These are phyloP conservation scores for Aurelia aurita complex sp. Pacific DNA, from an alignment of 30 jellyfish, hydroid and myxozoan genomes.

Conservation along the genomic window DNA sequence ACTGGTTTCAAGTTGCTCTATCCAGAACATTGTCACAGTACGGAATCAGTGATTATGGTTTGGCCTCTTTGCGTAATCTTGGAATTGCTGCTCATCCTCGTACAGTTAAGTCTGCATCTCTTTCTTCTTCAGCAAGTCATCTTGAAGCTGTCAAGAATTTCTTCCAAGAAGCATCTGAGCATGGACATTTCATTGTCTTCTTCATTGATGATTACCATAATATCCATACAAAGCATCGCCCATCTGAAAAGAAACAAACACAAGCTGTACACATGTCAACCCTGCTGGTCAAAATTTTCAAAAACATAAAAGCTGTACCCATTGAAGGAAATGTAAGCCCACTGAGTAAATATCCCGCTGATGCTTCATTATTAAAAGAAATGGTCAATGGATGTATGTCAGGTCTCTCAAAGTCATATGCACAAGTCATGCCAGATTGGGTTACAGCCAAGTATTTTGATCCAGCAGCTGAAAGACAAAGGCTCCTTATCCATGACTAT, in stretches of 20 bases:
- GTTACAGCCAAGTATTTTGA: conserved; percentile 25
- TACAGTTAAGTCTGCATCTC: conserved; percentile 33
- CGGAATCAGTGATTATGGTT: conserved; percentile 24
- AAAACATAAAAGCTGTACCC: conserved; percentile 2
- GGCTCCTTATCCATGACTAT: conserved; percentile 1
- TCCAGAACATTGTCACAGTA: conserved; percentile 36
- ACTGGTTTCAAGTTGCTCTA: conserved; percentile 45
- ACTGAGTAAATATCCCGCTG: conserved; percentile 19
- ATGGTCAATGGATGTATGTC: neutral
- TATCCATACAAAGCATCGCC: conserved; percentile 32
- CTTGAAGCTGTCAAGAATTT: conserved; percentile 4
- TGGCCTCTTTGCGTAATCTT: conserved; percentile 29
- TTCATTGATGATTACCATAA: conserved; percentile 32
- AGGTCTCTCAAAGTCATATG: conserved; percentile 17
- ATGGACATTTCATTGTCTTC: conserved; percentile 12
- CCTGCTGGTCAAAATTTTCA: conserved; percentile 8
- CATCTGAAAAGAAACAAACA: conserved; percentile 19
- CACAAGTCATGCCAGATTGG: conserved; percentile 31
- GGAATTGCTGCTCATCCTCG: conserved; percentile 57
- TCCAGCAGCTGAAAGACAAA: conserved; percentile 15
- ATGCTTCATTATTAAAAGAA: neutral
- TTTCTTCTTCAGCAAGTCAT: conserved; percentile 31
- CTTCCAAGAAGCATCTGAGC: conserved; percentile 29
- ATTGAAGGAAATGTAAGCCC: conserved; percentile 1
- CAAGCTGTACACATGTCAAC: conserved; percentile 29